Evolutionary conservation across 2,888 invertebrate species (phyloP).

Genomic region (Conomelus anceps): DNA sequence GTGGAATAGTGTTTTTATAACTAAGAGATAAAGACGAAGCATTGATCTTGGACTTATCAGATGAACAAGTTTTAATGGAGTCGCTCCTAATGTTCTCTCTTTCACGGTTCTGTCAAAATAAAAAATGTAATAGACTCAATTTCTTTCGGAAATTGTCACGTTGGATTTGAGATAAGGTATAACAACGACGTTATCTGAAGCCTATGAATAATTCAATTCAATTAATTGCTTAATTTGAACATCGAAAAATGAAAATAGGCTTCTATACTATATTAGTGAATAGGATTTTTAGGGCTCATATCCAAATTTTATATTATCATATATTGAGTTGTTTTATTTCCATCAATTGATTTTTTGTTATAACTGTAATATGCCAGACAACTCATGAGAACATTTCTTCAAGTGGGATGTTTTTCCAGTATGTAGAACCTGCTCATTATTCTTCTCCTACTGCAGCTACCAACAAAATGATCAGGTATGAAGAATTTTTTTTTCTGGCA

Average conservation of each 20-base stretch:
- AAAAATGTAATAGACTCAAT: not conserved
- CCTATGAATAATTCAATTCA: not conserved
- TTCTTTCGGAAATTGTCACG: not conserved
- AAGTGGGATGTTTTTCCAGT: too few species aligned
- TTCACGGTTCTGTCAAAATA: not conserved
- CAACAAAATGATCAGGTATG: too few species aligned
- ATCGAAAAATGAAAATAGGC: not conserved
- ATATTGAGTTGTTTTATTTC: too few species aligned
- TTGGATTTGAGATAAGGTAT: not conserved
- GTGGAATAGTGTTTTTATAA: not conserved
- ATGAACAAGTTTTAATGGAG: not conserved
- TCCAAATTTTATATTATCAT: too few species aligned
- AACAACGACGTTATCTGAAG: not conserved
- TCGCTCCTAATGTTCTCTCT: not conserved
- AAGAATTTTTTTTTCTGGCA: too few species aligned
- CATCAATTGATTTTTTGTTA: too few species aligned
- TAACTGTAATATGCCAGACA: too few species aligned
- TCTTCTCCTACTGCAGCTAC: too few species aligned
- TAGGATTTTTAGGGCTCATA: too few species aligned
- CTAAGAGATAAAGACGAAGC: not conserved
- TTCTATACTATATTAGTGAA: too few species aligned
- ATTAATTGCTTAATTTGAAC: not conserved
- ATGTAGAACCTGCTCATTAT: too few species aligned
- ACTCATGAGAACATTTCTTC: too few species aligned
- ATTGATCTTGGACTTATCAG: not conserved